phyloP scores from a whole-genome alignment of 2,888 invertebrate genomes.

The Tenthredo scrophulariae region DNA sequence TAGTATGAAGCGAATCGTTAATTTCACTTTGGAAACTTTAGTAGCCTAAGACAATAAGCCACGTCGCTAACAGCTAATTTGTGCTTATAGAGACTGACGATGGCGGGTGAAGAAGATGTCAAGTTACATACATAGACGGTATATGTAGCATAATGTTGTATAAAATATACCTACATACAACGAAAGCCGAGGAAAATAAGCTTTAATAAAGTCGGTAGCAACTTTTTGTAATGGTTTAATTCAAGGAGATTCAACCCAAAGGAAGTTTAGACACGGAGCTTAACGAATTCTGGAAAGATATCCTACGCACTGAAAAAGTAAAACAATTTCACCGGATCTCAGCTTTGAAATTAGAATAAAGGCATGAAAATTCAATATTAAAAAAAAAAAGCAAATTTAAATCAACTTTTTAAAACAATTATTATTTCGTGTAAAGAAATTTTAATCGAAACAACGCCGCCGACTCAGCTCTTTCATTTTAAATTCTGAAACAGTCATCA shows the following conservation, averaged over 20 bases:
- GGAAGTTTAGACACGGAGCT: constrained; percentile 21
- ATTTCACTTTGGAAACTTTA: constrained; percentile 46
- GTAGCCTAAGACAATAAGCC: constrained; percentile 46
- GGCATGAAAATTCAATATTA: background rate
- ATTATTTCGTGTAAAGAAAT: constrained; percentile 16
- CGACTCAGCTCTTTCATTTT: background rate
- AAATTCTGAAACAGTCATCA: background rate
- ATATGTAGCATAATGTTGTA: background rate
- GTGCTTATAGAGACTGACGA: constrained; percentile 33
- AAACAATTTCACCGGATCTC: background rate
- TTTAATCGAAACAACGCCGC: background rate
- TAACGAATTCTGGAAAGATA: constrained; percentile 23
- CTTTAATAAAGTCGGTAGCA: background rate
- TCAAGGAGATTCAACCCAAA: constrained; percentile 7
- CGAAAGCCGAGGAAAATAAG: background rate
- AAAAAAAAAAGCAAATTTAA: constrained; percentile 5
- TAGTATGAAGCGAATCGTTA: constrained; percentile 39
- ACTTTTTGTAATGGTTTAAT: constrained; percentile 14
- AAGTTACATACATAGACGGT: background rate
- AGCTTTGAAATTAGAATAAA: constrained; percentile 26
- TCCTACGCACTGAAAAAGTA: background rate
- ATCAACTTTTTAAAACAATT: constrained; percentile 35
- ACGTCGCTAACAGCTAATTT: constrained; percentile 43
- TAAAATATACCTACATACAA: background rate
- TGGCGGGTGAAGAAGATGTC: background rate